A percentile compares a stretch with the other conserved stretches of the same genome.
Evolutionary conservation across 1,140 invertebrate genomes (phyloP).

Genomic region (Coptotermes formosanus): DNA sequence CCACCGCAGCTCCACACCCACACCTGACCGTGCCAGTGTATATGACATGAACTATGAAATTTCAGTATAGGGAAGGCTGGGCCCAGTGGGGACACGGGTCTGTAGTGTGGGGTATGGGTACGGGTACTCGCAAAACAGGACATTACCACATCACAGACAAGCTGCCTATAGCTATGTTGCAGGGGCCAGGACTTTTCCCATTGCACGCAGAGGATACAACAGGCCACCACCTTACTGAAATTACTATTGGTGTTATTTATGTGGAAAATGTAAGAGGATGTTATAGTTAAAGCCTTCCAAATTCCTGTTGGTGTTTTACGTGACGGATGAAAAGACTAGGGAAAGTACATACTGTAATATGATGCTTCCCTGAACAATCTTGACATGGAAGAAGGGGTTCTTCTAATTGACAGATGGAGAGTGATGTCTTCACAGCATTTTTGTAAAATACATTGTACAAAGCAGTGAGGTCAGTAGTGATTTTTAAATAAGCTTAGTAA

Average conservation of each 20-base stretch:
- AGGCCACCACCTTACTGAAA: background rate
- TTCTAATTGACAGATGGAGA: background rate
- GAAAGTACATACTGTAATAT: background rate
- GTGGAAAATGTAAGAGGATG: background rate
- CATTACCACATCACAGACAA: slow-evolving; percentile 29
- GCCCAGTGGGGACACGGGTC: slow-evolving; percentile 21
- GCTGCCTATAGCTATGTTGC: slow-evolving; percentile 20
- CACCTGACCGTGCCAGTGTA: slow-evolving; percentile 81
- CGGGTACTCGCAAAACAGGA: slow-evolving; percentile 27
- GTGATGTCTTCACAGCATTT: background rate
- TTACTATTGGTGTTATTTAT: background rate
- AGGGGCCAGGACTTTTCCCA: slow-evolving; percentile 33
- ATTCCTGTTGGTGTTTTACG: slow-evolving; percentile 3
- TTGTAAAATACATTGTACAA: background rate
- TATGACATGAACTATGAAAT: slow-evolving; percentile 97
- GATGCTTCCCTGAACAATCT: background rate
- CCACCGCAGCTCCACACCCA: slow-evolving; percentile 54
- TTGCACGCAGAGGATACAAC: slow-evolving; percentile 25
- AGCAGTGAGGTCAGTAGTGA: background rate
- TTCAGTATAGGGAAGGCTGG: slow-evolving; percentile 65
- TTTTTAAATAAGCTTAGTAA: background rate
- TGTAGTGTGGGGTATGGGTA: background rate
- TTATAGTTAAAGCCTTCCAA: slow-evolving; percentile 7
- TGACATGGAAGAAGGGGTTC: background rate
- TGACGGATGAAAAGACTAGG: background rate